Percentiles rank a stretch among this genome's conserved stretches.
These are phyloP conservation scores for Pyrocephalus nanus DNA, from an alignment of 2,797 vertebrate species.

Conservation along the genomic window DNA sequence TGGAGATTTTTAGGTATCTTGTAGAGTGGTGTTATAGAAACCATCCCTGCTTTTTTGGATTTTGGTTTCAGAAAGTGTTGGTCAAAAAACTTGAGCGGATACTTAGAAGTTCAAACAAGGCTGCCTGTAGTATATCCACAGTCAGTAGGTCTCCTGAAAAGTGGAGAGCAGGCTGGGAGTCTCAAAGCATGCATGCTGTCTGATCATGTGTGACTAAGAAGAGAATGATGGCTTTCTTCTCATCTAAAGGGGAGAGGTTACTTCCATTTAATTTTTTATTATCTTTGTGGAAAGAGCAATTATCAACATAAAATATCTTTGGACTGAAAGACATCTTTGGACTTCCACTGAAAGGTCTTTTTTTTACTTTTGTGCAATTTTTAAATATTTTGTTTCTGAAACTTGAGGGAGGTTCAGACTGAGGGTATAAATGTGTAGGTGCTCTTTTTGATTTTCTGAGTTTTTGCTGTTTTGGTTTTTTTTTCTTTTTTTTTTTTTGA, in stretches of 20 bases:
- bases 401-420: accelerated
- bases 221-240: neutral
- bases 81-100: neutral
- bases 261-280: neutral
- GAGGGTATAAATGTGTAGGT: neutral
- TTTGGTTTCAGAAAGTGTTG: neutral
- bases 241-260: neutral
- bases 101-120: neutral
- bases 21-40: neutral
- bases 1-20: neutral
- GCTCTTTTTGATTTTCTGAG: neutral
- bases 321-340: neutral
- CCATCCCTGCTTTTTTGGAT: neutral
- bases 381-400: neutral
- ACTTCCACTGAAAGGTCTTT: neutral
- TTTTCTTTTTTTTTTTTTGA: neutral
- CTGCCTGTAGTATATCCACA: neutral
- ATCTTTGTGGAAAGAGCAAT: neutral
- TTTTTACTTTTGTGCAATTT: neutral
- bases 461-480: no score
- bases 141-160: neutral
- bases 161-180: neutral
- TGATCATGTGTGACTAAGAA: accelerated
- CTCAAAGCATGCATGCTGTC: neutral
- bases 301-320: neutral